These are phyloP conservation scores for Hemitrygon akajei DNA, from an alignment of 2,797 vertebrate genomes.

Conservation along the genomic window DNA sequence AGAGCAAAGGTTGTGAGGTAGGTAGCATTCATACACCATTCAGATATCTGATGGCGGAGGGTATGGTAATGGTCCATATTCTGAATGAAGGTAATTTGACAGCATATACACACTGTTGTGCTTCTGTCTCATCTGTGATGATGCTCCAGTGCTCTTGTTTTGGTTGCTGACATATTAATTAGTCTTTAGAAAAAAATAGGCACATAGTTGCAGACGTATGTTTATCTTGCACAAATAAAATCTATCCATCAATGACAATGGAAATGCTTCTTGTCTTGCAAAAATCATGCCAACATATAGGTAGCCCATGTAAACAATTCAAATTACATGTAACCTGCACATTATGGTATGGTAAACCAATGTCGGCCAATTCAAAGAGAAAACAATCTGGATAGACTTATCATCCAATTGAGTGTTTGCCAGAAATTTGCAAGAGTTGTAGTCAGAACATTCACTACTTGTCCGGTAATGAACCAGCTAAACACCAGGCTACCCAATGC, in stretches of 20 bases:
- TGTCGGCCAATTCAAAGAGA: not conserved
- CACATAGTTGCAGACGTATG: not conserved
- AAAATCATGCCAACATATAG: not conserved
- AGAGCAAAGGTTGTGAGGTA: no score
- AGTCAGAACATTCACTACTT: no score
- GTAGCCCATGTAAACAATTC: not conserved
- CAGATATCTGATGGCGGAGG: no score
- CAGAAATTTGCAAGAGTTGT: no score
- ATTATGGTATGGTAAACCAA: not conserved
- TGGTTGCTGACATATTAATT: not conserved
- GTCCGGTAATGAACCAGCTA: no score
- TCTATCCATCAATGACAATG: not conserved
- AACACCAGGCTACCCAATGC: no score
- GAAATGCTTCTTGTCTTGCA: not conserved
- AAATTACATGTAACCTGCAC: not conserved
- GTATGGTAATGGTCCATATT: not conserved
- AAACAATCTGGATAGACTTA: not conserved
- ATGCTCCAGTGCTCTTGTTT: not conserved
- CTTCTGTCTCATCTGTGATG: not conserved
- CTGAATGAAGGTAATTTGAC: not conserved
- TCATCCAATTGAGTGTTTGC: no score
- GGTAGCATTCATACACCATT: no score
- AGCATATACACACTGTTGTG: not conserved
- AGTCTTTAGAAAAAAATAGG: not conserved
- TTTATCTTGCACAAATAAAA: not conserved